A percentile compares a stretch with the other conserved stretches of the same genome.
Conservation (phyloP, 2,113 vertebrate genomes). For the Mus spicilegus region DNA sequence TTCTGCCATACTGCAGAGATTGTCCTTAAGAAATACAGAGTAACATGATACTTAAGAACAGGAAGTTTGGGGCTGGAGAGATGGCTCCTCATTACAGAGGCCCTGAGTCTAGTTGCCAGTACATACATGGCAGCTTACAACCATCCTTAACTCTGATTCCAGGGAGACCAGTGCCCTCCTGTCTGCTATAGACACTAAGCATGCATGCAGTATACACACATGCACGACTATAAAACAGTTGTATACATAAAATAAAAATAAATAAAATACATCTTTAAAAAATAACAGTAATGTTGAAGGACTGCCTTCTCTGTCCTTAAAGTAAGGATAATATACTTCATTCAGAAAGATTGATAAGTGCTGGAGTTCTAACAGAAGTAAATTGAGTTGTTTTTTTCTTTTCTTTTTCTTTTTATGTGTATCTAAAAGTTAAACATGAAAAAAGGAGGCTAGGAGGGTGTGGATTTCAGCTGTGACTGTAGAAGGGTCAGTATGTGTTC, state of each 20-base stretch:
- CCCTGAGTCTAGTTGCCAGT: background rate
- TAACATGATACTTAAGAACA: background rate
- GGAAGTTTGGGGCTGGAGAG: background rate
- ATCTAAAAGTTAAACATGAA: background rate
- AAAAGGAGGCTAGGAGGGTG: background rate
- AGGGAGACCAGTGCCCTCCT: background rate
- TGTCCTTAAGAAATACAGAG: background rate
- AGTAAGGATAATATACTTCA: background rate
- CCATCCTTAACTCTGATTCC: background rate
- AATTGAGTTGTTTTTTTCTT: background rate
- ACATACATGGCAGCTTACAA: background rate
- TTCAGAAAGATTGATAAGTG: background rate
- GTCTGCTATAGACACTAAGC: background rate
- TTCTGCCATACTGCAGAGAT: background rate
- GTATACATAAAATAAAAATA: background rate
- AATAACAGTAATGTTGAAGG: background rate
- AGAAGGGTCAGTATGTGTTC: background rate
- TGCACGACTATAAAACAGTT: background rate
- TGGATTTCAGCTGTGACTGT: background rate
- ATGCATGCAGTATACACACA: too few relatives aligned
- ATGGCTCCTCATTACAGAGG: background rate
- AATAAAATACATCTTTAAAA: background rate
- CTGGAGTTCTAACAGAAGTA: too few relatives aligned
- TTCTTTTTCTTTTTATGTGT: background rate
- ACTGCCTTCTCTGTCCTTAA: background rate